Base-by-base conservation (phyloP, 2,888 invertebrate species). In the Drosophila nigricruria region DNA sequence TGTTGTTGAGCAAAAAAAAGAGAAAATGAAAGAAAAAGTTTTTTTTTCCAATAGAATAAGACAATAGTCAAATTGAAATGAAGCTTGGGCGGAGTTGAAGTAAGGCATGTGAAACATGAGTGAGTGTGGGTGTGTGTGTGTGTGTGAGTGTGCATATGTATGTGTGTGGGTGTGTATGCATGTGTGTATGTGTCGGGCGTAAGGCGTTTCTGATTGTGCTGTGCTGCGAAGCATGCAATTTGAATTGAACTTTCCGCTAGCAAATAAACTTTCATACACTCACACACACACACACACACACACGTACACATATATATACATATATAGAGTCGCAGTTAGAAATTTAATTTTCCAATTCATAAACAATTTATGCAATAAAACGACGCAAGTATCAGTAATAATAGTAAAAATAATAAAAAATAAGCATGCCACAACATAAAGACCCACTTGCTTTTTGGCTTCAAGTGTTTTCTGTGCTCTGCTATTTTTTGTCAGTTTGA, bases 261-360 rank as follows among this genome's bases (percentile, higher is more conserved):
- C 73, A 83, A 88, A 85, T 79, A 88, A 83, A 83, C 80, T 79
- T 79, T 3, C 42, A 49, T 38, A 56, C 50, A 40, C 63, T n/a
- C 60, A 57, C 45, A 63, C 30, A 45, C 58, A 54, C 34, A 61
- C 25, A 47, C 38, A 38, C 9, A 47, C 10, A 27, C 20, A 36
- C 47, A 47, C 50, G 10, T 20, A 27, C 12, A 16, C 20, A 18
- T 14, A 40, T 3, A 30, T 32, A 16, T 14, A 8, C 16, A 16
- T 23, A 16, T 23, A 45, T 27, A 16, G 12, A 54, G 20, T 42
- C 53, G 27, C 64, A 73, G 88, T 73, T 69, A 62, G 70, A 87
- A 78, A 86, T 89, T 84, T 89, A 84, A 84, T 84, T 83, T 83
- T 83, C 89, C 87, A 83, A 83, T 83, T 89, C 83, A 89, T 83